Conservation (phyloP, 2,888 invertebrate genomes). For the Didymodactylos carnosus region DNA sequence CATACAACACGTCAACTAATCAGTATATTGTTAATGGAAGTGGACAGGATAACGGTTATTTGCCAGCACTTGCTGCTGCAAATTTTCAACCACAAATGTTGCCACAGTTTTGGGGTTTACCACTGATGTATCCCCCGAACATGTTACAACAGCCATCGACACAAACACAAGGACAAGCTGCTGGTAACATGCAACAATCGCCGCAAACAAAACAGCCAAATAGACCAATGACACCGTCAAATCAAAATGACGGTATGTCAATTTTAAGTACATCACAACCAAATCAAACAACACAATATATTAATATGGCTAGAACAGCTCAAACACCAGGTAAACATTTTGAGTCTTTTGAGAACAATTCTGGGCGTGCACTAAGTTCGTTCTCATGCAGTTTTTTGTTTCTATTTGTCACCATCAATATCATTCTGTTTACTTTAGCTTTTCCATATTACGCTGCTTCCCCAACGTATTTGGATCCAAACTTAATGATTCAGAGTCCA, state of each 20-base stretch:
- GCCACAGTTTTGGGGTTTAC: not conserved
- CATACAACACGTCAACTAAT: not conserved
- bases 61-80: not conserved
- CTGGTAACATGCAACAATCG: not conserved
- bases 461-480: not conserved
- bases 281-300: not conserved
- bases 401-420: no score
- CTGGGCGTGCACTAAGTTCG: no score
- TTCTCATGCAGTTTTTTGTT: no score
- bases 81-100: not conserved
- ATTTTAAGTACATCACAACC: not conserved
- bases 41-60: not conserved
- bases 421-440: not conserved
- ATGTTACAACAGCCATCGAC: no score
- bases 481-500: not conserved
- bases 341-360: no score
- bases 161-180: not conserved
- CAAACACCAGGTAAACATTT: not conserved
- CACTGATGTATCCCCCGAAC: not conserved
- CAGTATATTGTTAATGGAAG: not conserved
- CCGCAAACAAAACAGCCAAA: not conserved
- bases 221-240: not conserved
- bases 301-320: not conserved
- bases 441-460: not conserved
- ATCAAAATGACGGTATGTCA: not conserved